Conservation (phyloP, 64 coral and sea anemone genomes). For the Porites australiensis region DNA sequence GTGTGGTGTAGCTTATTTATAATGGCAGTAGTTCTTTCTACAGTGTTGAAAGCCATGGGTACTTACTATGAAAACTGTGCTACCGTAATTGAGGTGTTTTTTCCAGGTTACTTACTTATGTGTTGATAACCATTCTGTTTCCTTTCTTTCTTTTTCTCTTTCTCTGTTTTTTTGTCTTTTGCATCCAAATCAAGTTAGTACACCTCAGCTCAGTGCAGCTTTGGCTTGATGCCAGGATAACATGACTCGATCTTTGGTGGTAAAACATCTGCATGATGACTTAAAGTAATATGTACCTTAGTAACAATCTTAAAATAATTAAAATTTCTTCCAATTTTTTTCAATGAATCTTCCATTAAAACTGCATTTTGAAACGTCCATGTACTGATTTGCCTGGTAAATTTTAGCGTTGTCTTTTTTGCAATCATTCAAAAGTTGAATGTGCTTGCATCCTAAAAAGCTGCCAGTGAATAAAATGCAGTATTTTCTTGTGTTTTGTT, state of each 20-base stretch:
- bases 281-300: slow-evolving; percentile 31
- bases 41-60: no score
- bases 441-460: no score
- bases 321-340: background rate
- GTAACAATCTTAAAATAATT: background rate
- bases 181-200: slow-evolving; percentile 56
- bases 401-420: no score
- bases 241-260: slow-evolving; percentile 57
- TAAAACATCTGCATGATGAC: slow-evolving; percentile 42
- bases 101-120: slow-evolving; percentile 58
- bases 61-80: background rate
- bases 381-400: no score
- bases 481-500: no score
- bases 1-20: no score
- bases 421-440: no score
- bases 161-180: slow-evolving; percentile 95
- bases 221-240: slow-evolving; percentile 57
- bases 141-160: slow-evolving; percentile 94
- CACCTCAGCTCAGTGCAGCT: background rate
- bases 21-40: no score
- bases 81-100: slow-evolving; percentile 22
- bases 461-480: no score
- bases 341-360: no score
- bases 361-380: no score
- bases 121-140: slow-evolving; percentile 87